Evolutionary conservation across 2,113 vertebrate genomes (phyloP).

Genomic region (Ceratotherium simum): DNA sequence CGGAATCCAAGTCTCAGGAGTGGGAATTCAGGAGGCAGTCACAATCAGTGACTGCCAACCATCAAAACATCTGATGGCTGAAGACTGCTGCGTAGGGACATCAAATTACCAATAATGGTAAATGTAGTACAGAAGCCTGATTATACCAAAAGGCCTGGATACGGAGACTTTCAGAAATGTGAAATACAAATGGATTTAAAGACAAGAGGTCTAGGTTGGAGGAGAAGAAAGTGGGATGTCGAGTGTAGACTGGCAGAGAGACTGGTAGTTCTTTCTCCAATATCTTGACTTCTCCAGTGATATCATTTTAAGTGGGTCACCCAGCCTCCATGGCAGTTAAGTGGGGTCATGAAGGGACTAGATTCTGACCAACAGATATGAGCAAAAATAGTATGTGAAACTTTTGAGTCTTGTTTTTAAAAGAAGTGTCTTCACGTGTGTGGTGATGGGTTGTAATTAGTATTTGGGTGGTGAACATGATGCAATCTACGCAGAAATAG

Average conservation of each 20-base stretch:
- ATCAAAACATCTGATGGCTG: not conserved
- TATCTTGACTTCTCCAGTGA: not conserved
- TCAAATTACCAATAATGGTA: not conserved
- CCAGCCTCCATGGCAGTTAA: not conserved
- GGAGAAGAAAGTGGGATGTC: not conserved
- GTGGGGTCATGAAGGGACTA: not conserved
- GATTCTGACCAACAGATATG: not conserved
- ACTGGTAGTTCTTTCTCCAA: not conserved
- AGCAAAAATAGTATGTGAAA: not conserved
- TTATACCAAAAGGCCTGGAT: not conserved
- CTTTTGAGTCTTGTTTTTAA: not conserved
- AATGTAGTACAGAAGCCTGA: not conserved
- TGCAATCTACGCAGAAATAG: too few relatives aligned
- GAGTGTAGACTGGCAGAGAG: not conserved
- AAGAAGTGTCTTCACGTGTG: too few relatives aligned
- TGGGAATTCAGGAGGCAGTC: not conserved
- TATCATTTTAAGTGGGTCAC: not conserved
- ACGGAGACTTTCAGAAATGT: not conserved
- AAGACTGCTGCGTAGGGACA: not conserved
- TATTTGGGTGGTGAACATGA: too few relatives aligned
- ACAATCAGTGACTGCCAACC: not conserved
- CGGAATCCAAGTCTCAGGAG: not conserved
- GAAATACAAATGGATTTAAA: not conserved
- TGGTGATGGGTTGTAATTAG: too few relatives aligned
- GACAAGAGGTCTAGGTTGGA: not conserved